phyloP scores from a whole-genome alignment of 92 coral and sea anemone genomes.

The Siderastrea radians region DNA sequence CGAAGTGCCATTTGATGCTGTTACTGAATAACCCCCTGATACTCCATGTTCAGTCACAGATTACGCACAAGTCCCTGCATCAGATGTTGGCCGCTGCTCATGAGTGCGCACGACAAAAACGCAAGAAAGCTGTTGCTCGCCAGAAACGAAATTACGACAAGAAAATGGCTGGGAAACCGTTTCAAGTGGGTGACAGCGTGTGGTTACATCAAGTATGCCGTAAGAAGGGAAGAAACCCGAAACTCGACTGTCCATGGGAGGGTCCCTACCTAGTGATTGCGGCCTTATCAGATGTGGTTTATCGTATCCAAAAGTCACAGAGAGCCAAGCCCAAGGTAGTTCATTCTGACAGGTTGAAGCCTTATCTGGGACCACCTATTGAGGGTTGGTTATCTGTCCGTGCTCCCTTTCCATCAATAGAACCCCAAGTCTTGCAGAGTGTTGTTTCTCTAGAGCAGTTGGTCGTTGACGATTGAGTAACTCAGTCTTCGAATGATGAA shows the following conservation, averaged over 20 bases:
- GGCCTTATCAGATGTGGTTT: conserved; percentile 43
- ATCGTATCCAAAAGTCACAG: conserved; percentile 40
- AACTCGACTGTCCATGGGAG: conserved; percentile 52
- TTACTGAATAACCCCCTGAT: not conserved
- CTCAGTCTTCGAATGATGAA: too few species aligned
- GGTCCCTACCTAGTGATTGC: conserved; percentile 39
- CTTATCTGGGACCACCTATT: conserved; percentile 39
- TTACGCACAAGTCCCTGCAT: conserved; percentile 49
- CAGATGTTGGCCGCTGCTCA: conserved; percentile 42
- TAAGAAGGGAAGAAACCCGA: conserved; percentile 45
- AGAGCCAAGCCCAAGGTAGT: conserved; percentile 70
- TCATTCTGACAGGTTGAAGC: conserved; percentile 62
- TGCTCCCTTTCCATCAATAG: not conserved
- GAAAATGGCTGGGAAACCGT: conserved; percentile 33
- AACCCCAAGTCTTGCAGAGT: not conserved
- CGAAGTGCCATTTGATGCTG: not conserved
- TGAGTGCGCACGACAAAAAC: conserved; percentile 49
- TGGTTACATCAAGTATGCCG: conserved; percentile 56
- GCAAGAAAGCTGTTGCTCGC: conserved; percentile 44
- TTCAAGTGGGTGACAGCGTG: conserved; percentile 52
- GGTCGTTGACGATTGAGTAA: not conserved
- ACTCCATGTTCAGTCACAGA: conserved; percentile 16
- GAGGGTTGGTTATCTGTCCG: conserved; percentile 25
- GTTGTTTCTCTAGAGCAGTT: not conserved
- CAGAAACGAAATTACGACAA: conserved; percentile 74